Conservation (phyloP, 2,888 invertebrate genomes). For the Bugula neritina region DNA sequence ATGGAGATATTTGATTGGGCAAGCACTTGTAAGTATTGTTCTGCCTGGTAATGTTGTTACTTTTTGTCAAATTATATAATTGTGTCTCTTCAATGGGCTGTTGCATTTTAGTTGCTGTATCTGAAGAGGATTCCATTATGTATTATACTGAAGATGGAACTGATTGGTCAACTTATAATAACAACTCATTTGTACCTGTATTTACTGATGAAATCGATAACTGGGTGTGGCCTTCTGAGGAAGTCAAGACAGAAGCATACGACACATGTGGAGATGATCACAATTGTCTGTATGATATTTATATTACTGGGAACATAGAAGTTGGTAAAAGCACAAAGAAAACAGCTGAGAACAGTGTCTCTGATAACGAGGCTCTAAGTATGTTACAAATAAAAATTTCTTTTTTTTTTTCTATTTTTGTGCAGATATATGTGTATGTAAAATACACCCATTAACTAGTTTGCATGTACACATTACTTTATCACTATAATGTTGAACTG, state of each 20-base stretch:
- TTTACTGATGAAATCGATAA: conserved; percentile 22
- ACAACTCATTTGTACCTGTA: conserved; percentile 24
- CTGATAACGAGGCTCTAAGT: not conserved
- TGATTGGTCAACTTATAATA: conserved; percentile 7
- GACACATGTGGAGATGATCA: not conserved
- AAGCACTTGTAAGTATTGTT: not conserved
- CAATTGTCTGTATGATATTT: conserved; percentile 13
- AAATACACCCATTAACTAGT: too few relatives aligned
- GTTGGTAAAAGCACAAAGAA: not conserved
- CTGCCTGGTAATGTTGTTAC: too few relatives aligned
- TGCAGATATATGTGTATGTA: too few relatives aligned
- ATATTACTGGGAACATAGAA: not conserved
- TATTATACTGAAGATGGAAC: conserved; percentile 1
- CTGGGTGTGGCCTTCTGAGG: conserved; percentile 12
- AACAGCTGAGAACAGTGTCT: not conserved
- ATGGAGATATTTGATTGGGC: conserved; percentile 11
- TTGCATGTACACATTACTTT: too few relatives aligned
- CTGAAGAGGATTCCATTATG: conserved; percentile 6
- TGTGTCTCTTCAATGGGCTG: too few relatives aligned
- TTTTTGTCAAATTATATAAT: too few relatives aligned
- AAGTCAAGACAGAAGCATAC: not conserved
- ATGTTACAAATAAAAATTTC: too few relatives aligned
- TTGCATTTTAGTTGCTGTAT: not conserved
- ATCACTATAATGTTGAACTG: not conserved
- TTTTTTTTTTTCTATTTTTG: too few relatives aligned